phyloP scores from a whole-genome alignment of 2,113 vertebrate genomes.

The Rhynchopsitta pachyrhyncha region DNA sequence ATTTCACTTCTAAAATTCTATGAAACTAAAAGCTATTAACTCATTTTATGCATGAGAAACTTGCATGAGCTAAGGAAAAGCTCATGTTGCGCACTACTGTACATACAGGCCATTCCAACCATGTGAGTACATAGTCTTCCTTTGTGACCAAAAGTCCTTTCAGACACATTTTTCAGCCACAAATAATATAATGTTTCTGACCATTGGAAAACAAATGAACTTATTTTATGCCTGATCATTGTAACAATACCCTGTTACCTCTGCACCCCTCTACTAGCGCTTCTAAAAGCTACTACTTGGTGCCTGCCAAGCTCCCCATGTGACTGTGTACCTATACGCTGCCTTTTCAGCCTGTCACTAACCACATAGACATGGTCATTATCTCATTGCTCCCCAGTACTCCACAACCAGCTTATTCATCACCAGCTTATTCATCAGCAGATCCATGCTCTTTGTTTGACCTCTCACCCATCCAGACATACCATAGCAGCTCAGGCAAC shows the following conservation, averaged over 20 bases:
- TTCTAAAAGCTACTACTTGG: background rate
- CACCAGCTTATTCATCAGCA: background rate
- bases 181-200: constrained; percentile 15
- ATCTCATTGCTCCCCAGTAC: background rate
- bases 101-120: background rate
- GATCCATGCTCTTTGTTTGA: background rate
- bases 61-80: background rate
- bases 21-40: background rate
- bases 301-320: background rate
- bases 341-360: background rate
- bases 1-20: background rate
- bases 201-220: constrained; percentile 12
- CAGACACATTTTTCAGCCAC: background rate
- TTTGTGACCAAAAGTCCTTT: background rate
- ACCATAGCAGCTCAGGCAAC: background rate
- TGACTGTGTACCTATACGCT: background rate
- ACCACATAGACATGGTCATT: background rate
- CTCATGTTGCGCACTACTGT: background rate
- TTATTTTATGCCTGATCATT: background rate
- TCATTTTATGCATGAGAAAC: background rate
- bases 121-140: background rate
- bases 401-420: background rate
- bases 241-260: background rate
- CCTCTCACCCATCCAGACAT: background rate
- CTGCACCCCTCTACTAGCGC: background rate